Evolutionary conservation across 2,797 vertebrate genomes (phyloP), one percentile per base, ranked within the genome.

Genomic region (Moxostoma hubbsi): DNA sequence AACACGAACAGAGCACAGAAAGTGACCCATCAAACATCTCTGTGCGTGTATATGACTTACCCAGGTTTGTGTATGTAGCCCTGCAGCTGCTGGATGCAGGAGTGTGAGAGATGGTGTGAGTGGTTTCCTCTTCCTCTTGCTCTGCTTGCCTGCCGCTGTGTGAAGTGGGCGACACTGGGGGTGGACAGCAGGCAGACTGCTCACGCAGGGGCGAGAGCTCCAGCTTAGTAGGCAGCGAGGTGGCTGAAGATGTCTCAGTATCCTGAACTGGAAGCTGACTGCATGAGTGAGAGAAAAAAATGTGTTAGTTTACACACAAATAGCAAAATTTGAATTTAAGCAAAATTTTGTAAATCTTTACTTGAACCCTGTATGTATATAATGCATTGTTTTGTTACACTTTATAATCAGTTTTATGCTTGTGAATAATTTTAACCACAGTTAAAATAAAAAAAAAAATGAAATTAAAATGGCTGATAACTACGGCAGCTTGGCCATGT

Each of bases 61-160:
- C 97, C 81, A 99, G 86, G 85, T 99, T 99, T 91, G 96, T 97
- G 89, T 99, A 99, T 0, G 97, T 99, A 87, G 96, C 97, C 71
- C 97, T 96, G 90, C 95, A 95, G 73, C 93, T 89, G 79, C 94
- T 96, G 81, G 94, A 84, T 58, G 95, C 92, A 0, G 94, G 85
- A 7, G 96, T 94, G 86, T 91, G 86, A 6, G 94, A n/a, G 95
- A 94, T 85, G 89, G 85, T 46, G 92, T 93, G 86, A 86, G 76
- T 81, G 13, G 88, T 90, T 0, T 88, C 95, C 18, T 95, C 95
- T 18, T 95, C 96, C 9, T 94, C 94, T 88, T 89, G 84, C 68
- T 95, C 77, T 79, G 93, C 64, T n/a, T 92, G 68, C 73, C 91
- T 75, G 87, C 90, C 18, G 46, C 80, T 72, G 89, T 86, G 5